Evolutionary conservation across 2,797 vertebrate species (phyloP), one percentile per base, ranked within the genome.

Genomic region (Acanthopagrus latus): DNA sequence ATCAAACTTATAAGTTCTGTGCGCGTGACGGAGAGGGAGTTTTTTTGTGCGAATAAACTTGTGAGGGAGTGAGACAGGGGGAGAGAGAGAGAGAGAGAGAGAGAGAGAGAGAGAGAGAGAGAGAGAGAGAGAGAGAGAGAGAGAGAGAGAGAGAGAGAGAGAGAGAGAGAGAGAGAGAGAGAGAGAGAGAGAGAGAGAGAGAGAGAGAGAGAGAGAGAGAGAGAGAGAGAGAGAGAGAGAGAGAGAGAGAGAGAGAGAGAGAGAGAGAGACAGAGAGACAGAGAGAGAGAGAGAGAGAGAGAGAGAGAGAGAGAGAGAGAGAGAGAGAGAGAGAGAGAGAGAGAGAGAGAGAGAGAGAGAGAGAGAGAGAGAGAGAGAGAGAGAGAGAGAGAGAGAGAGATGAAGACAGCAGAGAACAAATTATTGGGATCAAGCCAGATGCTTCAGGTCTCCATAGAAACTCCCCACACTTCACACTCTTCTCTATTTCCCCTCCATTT

Each of bases 391-490:
- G 64, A 68, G 27, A 73, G 43, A 52, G 46, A 60, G 54, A 91
- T 83, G 71, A 88, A 86, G 84, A 90, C 87, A 73, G 83, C 85
- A 73, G 72, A 86, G 84, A 91, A 90, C 89, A 91, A 94, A 94
- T 93, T 94, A 91, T 90, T 94, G 94, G 91, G 93, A 94, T 87
- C 75, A 88, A 90, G 93, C 93, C 95, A 96, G 92, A 95, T 94
- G 94, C 92, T 94, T 93, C 89, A 86, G 90, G 94, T 96, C 94
- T 92, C 94, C 95, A 95, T 95, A 95, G 95, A 92, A 95, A 95
- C 94, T 89, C 91, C 84, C 89, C 85, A 85, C 90, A 90, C 92
- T 91, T 91, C 87, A 89, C 86, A 89, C 86, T 93, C 91, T 82
- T 88, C 83, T 89, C 89, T 91, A 69, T 87, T 88, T 95, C 89